phyloP scores from a whole-genome alignment of 2,888 invertebrate species.

The Latheticus oryzae region DNA sequence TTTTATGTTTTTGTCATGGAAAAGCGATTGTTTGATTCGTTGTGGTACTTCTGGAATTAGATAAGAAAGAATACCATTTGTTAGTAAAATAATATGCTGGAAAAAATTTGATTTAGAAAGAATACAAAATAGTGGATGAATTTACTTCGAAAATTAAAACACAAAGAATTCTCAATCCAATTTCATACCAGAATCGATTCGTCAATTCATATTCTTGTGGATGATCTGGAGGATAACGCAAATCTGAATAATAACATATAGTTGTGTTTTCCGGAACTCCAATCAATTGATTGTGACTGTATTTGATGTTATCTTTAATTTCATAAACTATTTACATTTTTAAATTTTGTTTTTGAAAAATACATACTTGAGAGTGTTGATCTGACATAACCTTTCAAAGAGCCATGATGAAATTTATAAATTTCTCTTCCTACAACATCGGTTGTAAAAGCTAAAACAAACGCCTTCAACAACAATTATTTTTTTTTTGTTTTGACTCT shows the following conservation, averaged over 20 bases:
- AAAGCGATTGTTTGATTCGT: not conserved
- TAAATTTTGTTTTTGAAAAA: not conserved
- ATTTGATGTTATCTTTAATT: constrained; percentile 44
- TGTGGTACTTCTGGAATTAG: constrained; percentile 69
- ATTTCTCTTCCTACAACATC: constrained; percentile 52
- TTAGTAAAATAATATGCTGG: constrained; percentile 69
- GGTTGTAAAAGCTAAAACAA: constrained; percentile 56
- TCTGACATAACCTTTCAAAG: constrained; percentile 41
- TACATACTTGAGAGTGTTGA: constrained; percentile 53
- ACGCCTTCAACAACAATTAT: constrained; percentile 48
- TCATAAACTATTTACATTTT: constrained; percentile 22
- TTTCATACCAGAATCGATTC: constrained; percentile 69
- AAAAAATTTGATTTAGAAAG: constrained; percentile 1
- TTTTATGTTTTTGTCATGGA: not conserved
- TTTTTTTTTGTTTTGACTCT: not conserved
- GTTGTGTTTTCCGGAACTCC: constrained; percentile 19
- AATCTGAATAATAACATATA: constrained; percentile 63
- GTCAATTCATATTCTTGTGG: constrained; percentile 62
- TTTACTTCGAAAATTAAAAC: constrained; percentile 73
- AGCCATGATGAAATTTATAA: constrained; percentile 37
- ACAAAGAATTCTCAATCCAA: constrained; percentile 70
- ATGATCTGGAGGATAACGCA: constrained; percentile 56
- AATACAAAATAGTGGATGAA: constrained; percentile 6
- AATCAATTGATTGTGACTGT: not conserved
- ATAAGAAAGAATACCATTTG: constrained; percentile 71